Evolutionary conservation across 1,140 invertebrate species (phyloP).

Genomic region (Drosophila micromelanica): DNA sequence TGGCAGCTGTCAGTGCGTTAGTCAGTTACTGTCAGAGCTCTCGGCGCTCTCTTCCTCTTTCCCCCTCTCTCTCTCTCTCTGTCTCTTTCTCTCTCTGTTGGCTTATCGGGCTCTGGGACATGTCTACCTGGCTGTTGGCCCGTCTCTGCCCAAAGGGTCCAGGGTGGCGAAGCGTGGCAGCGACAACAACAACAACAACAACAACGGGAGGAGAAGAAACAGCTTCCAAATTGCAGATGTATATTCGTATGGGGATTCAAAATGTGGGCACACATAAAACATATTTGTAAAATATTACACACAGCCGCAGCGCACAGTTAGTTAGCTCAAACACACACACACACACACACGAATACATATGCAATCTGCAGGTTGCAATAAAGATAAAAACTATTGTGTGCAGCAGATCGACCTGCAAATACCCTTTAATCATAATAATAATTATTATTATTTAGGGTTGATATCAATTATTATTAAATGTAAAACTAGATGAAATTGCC

Average conservation of each 20-base stretch:
- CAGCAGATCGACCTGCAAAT: background rate
- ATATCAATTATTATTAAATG: no score
- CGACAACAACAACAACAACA: conserved; percentile 34
- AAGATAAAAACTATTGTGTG: conserved; percentile 7
- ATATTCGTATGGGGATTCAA: conserved; percentile 55
- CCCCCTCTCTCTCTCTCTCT: conserved; percentile 16
- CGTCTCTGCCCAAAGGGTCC: conserved; percentile 7
- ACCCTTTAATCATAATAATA: conserved; percentile 1
- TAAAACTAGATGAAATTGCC: no score
- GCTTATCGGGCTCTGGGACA: conserved; percentile 20
- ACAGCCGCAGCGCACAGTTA: conserved; percentile 48
- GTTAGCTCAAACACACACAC: conserved; percentile 42
- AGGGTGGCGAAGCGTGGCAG: conserved; percentile 53
- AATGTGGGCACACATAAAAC: conserved; percentile 61
- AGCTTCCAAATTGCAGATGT: conserved; percentile 36
- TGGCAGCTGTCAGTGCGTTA: conserved; percentile 81
- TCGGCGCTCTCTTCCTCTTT: conserved; percentile 3
- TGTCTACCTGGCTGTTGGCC: conserved; percentile 35
- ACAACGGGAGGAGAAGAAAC: background rate
- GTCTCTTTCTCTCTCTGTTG: background rate
- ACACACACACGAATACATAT: background rate
- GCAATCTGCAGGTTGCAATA: conserved; percentile 36
- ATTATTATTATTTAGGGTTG: background rate
- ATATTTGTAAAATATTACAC: conserved; percentile 75
- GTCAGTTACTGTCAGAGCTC: conserved; percentile 75